Percentiles rank a stretch among this genome's conserved stretches.
These are phyloP conservation scores for Bombus haemorrhoidalis DNA, from an alignment of 1,140 invertebrate species.

Conservation along the genomic window DNA sequence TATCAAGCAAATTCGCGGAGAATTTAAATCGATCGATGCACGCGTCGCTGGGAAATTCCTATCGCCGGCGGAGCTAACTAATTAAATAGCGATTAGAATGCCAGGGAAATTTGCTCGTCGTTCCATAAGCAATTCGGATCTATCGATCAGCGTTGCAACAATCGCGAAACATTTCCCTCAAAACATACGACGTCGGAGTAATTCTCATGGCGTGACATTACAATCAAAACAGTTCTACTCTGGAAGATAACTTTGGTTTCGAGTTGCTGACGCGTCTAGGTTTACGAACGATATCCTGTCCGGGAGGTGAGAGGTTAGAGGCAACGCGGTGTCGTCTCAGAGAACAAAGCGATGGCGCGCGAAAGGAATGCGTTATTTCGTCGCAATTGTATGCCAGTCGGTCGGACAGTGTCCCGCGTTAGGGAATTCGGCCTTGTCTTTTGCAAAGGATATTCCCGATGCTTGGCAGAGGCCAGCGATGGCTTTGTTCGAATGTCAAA, in stretches of 20 bases:
- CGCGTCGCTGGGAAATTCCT: slow-evolving; percentile 29
- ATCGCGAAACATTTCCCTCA: background rate
- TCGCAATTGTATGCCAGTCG: background rate
- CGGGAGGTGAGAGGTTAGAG: background rate
- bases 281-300: background rate
- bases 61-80: slow-evolving; percentile 1
- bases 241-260: background rate
- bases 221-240: background rate
- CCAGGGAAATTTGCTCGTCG: background rate
- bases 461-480: too few species aligned
- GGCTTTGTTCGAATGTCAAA: slow-evolving; percentile 1
- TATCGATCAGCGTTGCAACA: background rate
- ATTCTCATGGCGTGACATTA: background rate
- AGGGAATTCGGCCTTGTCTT: background rate
- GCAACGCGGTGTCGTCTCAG: background rate
- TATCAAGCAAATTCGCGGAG: background rate
- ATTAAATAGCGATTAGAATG: slow-evolving; percentile 42
- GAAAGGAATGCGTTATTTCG: slow-evolving; percentile 4
- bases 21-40: slow-evolving; percentile 10
- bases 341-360: background rate
- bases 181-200: background rate
- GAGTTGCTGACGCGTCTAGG: background rate
- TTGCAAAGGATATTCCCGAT: too few species aligned
- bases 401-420: background rate
- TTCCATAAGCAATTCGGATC: background rate